These are phyloP conservation scores for Artibeus jamaicensis DNA, from an alignment of 2,797 vertebrate species.

Conservation along the genomic window DNA sequence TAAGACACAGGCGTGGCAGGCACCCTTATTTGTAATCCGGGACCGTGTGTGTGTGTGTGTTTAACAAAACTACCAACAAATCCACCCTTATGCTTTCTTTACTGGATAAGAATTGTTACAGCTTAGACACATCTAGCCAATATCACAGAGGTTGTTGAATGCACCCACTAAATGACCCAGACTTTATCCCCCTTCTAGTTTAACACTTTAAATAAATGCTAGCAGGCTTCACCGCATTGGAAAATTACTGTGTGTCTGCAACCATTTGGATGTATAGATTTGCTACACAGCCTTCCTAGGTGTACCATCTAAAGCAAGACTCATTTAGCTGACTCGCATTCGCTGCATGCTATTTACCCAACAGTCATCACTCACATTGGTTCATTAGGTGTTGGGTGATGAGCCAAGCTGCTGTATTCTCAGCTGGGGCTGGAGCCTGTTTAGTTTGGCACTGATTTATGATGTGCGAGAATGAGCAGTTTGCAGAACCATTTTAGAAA, in stretches of 20 bases:
- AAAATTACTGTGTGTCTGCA: slow-evolving; percentile 9
- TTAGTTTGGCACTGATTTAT: slow-evolving; percentile 58
- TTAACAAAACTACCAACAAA: not conserved
- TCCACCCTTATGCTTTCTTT: not conserved
- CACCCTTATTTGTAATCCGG: not conserved
- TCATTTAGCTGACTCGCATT: not conserved
- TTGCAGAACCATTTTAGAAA: slow-evolving; percentile 22
- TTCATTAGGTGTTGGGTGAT: slow-evolving; percentile 19
- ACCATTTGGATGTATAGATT: not conserved
- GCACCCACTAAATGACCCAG: not conserved
- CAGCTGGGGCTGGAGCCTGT: slow-evolving; percentile 2
- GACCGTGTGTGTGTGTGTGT: not conserved
- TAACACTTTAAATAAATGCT: slow-evolving; percentile 32
- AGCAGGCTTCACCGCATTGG: not conserved
- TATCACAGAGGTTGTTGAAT: not conserved
- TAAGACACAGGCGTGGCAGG: not conserved
- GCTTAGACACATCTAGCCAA: not conserved
- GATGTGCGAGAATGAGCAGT: not conserved
- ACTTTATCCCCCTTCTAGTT: not conserved
- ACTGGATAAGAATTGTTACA: not conserved
- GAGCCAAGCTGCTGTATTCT: not conserved
- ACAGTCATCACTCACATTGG: slow-evolving; percentile 18
- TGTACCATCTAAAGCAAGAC: not conserved
- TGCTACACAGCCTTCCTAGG: not conserved
- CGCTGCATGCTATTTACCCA: not conserved